Evolutionary conservation across 2,797 vertebrate genomes (phyloP).

Genomic region (Psittacula derbiana): DNA sequence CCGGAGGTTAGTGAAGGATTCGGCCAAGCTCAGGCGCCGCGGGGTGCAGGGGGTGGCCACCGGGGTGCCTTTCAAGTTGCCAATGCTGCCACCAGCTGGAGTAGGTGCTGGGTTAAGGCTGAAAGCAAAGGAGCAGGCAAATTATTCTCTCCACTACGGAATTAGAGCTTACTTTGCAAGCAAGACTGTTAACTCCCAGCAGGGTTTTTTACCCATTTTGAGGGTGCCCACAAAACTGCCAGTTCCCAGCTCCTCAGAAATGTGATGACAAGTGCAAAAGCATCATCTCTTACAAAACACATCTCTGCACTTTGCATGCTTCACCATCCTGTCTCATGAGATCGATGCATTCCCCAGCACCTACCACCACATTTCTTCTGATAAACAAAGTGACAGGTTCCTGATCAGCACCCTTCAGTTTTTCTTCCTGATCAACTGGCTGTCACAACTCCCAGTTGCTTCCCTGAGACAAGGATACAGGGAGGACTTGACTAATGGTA

Average conservation of each 20-base stretch:
- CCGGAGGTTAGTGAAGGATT: slow-evolving; percentile 94
- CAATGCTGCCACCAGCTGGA: slow-evolving; percentile 78
- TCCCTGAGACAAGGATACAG: neutral
- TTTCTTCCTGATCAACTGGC: neutral
- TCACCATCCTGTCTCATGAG: neutral
- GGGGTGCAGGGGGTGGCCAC: slow-evolving; percentile 92
- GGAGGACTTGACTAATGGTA: rapidly evolving
- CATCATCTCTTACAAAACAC: neutral
- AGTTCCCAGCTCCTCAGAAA: neutral
- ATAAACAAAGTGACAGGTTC: neutral
- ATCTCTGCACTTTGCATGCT: neutral
- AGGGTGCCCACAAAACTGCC: neutral
- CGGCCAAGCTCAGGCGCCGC: slow-evolving; percentile 89
- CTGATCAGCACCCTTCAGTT: neutral
- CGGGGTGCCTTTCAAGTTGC: slow-evolving; percentile 84
- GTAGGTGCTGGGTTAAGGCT: slow-evolving; percentile 87
- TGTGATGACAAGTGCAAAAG: neutral
- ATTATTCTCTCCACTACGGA: neutral
- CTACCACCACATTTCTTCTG: neutral
- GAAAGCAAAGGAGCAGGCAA: slow-evolving; percentile 32
- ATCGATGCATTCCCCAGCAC: neutral
- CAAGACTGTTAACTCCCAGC: neutral
- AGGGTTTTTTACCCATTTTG: neutral
- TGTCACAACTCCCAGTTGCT: neutral
- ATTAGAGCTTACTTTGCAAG: neutral